A percentile compares a stretch with the other conserved stretches of the same genome.
phyloP scores from a whole-genome alignment of 2,113 vertebrate species.

The Limanda limanda region DNA sequence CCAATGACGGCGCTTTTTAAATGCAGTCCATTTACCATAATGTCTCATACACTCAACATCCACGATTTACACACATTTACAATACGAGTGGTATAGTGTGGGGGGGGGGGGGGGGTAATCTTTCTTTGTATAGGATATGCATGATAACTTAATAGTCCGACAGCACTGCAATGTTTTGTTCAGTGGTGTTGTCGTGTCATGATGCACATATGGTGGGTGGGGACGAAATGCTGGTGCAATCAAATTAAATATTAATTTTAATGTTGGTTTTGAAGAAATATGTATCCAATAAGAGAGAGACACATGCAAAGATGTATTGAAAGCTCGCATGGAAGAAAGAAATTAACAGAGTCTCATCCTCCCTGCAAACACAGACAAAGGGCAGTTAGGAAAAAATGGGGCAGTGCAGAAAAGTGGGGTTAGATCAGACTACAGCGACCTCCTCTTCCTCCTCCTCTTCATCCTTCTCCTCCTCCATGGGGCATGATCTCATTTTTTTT shows the following conservation, averaged over 20 bases:
- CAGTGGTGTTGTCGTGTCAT: background rate
- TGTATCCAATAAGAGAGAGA: background rate
- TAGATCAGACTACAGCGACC: background rate
- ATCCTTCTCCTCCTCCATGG: conserved; percentile 4
- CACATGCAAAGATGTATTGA: background rate
- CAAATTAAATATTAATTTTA: background rate
- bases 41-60: background rate
- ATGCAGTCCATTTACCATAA: background rate
- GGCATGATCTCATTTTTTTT: background rate
- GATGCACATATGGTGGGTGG: background rate
- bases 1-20: background rate
- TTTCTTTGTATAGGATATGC: too few species aligned
- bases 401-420: background rate
- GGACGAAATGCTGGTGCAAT: background rate
- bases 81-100: too few species aligned
- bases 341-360: background rate
- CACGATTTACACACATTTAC: too few species aligned
- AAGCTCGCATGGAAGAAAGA: background rate
- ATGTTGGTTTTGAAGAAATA: background rate
- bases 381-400: conserved; percentile 16
- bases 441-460: background rate
- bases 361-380: conserved; percentile 46
- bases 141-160: too few species aligned
- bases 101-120: too few species aligned
- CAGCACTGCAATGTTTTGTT: too few species aligned